Conservation (phyloP, 2,888 invertebrate genomes). For the Oxyteleia sp. region DNA sequence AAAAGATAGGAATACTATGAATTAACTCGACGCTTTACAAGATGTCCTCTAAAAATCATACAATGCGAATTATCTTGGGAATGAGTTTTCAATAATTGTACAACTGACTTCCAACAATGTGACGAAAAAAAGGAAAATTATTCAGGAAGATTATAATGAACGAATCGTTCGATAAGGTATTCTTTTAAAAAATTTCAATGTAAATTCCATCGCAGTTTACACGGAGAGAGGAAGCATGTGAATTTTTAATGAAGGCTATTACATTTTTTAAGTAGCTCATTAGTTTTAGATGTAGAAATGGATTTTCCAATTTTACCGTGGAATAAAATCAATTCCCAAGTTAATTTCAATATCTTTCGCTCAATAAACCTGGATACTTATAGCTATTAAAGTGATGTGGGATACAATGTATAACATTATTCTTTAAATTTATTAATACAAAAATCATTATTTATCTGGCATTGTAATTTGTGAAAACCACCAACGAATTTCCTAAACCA, state of each 20-base stretch:
- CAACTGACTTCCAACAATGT: conserved; percentile 20
- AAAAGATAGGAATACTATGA: conserved; percentile 22
- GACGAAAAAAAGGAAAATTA: conserved; percentile 12
- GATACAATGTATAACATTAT: conserved; percentile 8
- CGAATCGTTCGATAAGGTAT: conserved; percentile 31
- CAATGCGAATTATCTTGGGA: conserved; percentile 24
- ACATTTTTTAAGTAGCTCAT: no score
- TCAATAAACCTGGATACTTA: no score
- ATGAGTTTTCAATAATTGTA: conserved; percentile 42
- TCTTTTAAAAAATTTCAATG: conserved; percentile 35
- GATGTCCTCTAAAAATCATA: not conserved
- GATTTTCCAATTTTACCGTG: no score
- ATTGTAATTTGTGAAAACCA: not conserved
- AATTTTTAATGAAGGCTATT: no score
- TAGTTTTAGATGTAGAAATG: no score
- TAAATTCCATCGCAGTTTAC: no score
- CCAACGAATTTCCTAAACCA: not conserved
- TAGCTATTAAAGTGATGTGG: no score
- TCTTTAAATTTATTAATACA: no score
- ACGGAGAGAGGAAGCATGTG: conserved; percentile 9
- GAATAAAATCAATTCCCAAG: no score
- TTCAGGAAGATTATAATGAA: conserved; percentile 35
- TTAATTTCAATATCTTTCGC: no score
- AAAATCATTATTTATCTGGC: no score
- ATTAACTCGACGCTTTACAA: conserved; percentile 19